Conservation (phyloP, 2,797 vertebrate genomes). For the Oceanodroma leucorhoa region DNA sequence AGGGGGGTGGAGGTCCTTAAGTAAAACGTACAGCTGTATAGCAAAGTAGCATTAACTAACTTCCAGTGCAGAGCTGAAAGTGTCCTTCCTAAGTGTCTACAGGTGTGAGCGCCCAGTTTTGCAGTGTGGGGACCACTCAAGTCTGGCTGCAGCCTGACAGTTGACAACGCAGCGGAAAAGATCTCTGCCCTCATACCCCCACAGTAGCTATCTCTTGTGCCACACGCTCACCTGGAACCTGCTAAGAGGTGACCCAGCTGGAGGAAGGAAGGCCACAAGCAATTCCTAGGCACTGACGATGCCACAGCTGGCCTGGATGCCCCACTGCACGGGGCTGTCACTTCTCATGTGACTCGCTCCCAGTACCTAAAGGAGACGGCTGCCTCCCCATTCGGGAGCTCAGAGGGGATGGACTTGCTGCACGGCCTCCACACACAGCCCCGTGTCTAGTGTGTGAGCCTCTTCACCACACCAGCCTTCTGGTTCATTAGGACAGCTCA, state of each 20-base stretch:
- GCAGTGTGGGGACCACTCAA: not conserved
- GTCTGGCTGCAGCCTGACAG: not conserved
- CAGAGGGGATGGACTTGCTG: not conserved
- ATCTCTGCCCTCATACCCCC: not conserved
- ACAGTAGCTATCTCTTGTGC: not conserved
- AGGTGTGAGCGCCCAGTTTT: not conserved
- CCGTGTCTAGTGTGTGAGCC: accelerated
- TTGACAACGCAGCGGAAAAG: not conserved
- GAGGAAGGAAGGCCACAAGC: not conserved
- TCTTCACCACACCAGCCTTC: not conserved
- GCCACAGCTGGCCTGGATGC: not conserved
- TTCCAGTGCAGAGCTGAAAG: not conserved
- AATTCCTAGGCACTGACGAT: not conserved
- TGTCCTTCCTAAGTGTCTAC: not conserved
- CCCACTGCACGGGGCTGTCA: not conserved
- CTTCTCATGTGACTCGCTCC: not conserved
- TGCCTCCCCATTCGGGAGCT: not conserved
- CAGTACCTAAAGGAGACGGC: not conserved
- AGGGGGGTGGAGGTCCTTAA: not conserved
- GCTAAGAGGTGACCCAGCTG: not conserved
- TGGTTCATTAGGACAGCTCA: accelerated
- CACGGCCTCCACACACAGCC: not conserved
- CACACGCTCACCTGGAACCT: not conserved
- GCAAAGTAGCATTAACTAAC: not conserved
- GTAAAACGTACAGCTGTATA: not conserved